A percentile compares a stretch with the other conserved stretches of the same genome.
These are phyloP conservation scores for Agrilus planipennis DNA, from an alignment of 1,140 invertebrate genomes.

Conservation along the genomic window DNA sequence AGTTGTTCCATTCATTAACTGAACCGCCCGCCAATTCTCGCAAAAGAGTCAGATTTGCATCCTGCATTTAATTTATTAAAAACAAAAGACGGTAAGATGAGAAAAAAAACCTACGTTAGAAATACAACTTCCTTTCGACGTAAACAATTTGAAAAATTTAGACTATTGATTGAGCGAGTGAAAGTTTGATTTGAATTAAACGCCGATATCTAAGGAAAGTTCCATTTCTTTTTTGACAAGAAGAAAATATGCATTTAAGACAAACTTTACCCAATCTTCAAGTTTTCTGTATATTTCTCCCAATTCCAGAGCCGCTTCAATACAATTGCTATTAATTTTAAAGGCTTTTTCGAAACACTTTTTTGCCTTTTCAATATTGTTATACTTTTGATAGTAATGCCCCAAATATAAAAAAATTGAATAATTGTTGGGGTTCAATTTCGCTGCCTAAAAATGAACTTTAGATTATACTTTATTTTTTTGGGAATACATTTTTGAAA, in stretches of 20 bases:
- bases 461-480: constrained; percentile 1
- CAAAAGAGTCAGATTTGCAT: constrained; percentile 58
- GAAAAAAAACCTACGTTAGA: too few species aligned
- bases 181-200: too few species aligned
- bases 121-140: too few species aligned
- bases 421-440: constrained; percentile 57
- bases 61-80: constrained; percentile 29
- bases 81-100: not conserved
- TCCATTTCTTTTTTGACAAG: too few species aligned
- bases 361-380: constrained; percentile 53
- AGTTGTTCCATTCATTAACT: constrained; percentile 46
- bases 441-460: constrained; percentile 43
- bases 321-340: constrained; percentile 54
- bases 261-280: constrained; percentile 46
- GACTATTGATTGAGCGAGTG: too few species aligned
- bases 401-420: constrained; percentile 67
- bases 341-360: constrained; percentile 77
- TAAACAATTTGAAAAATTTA: too few species aligned
- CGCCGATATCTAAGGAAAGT: too few species aligned
- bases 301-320: constrained; percentile 55
- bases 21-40: constrained; percentile 41
- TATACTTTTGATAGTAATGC: constrained; percentile 51
- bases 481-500: constrained; percentile 11
- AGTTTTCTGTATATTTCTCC: constrained; percentile 61
- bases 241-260: too few species aligned